Evolutionary conservation across 2,888 invertebrate species (phyloP).

Genomic region (Sicus ferrugineus): DNA sequence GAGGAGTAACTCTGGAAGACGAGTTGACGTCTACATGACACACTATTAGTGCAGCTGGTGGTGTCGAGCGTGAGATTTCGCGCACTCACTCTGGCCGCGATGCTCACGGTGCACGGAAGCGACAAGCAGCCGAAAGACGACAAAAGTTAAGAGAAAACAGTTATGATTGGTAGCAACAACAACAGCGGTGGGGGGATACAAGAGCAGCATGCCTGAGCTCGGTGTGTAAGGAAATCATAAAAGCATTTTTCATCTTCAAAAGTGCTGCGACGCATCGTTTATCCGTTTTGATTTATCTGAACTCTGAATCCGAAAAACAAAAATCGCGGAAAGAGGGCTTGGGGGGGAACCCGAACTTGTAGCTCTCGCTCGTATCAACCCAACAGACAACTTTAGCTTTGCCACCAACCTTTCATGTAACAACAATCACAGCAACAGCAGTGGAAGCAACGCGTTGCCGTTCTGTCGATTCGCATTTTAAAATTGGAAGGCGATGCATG

Average conservation of each 20-base stretch:
- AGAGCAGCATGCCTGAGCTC: neutral
- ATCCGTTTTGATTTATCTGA: slow-evolving; percentile 58
- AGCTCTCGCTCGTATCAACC: too few relatives aligned
- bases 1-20: slow-evolving; percentile 11
- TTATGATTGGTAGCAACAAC: neutral
- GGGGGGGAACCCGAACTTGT: too few relatives aligned
- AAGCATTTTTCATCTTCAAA: slow-evolving; percentile 57
- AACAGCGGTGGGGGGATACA: neutral
- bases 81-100: neutral
- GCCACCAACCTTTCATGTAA: too few relatives aligned
- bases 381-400: too few relatives aligned
- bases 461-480: slow-evolving; percentile 13
- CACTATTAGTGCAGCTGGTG: slow-evolving; percentile 25
- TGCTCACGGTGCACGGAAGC: neutral
- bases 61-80: too few relatives aligned
- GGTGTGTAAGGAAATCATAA: slow-evolving; percentile 49
- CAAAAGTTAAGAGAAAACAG: neutral
- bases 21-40: slow-evolving; percentile 33
- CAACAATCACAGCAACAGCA: too few relatives aligned
- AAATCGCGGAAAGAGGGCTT: too few relatives aligned
- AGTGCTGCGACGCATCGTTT: slow-evolving; percentile 58
- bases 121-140: neutral
- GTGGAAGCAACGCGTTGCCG: neutral
- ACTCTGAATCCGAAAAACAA: too few relatives aligned
- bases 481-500: slow-evolving; percentile 34